Conservation (phyloP, 2,888 invertebrate genomes). For the Xestoiulus laeticollis region DNA sequence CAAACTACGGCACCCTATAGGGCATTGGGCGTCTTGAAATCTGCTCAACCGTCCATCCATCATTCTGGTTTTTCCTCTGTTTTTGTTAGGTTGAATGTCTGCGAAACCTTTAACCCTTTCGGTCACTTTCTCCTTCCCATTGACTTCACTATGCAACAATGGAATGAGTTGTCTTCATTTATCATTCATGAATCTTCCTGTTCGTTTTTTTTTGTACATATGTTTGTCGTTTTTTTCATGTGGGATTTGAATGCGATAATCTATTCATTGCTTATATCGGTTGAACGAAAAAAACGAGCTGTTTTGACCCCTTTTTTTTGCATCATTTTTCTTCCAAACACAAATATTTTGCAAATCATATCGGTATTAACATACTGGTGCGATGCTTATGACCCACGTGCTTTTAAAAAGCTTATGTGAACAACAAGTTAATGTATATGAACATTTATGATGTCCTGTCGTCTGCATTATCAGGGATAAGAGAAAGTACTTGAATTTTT, state of each 20-base stretch:
- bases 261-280: neutral
- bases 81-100: neutral
- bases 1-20: too few species aligned
- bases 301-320: conserved; percentile 10
- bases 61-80: neutral
- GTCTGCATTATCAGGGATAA: too few species aligned
- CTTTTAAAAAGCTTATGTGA: neutral
- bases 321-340: neutral
- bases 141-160: neutral
- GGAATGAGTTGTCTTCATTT: conserved; percentile 9
- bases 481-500: too few species aligned
- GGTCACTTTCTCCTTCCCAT: neutral
- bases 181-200: conserved; percentile 1
- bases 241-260: neutral
- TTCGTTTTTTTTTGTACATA: neutral
- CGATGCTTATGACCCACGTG: neutral
- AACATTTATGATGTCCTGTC: neutral
- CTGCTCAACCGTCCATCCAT: too few species aligned
- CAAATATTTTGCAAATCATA: neutral
- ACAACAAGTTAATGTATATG: neutral
- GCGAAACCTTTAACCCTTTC: neutral
- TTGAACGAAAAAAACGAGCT: neutral
- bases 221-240: neutral
- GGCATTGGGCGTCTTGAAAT: too few species aligned
- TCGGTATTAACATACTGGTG: neutral